A percentile compares a stretch with the other conserved stretches of the same genome.
These are phyloP conservation scores for Argopecten irradians DNA, from an alignment of 1,140 invertebrate species.

Conservation along the genomic window DNA sequence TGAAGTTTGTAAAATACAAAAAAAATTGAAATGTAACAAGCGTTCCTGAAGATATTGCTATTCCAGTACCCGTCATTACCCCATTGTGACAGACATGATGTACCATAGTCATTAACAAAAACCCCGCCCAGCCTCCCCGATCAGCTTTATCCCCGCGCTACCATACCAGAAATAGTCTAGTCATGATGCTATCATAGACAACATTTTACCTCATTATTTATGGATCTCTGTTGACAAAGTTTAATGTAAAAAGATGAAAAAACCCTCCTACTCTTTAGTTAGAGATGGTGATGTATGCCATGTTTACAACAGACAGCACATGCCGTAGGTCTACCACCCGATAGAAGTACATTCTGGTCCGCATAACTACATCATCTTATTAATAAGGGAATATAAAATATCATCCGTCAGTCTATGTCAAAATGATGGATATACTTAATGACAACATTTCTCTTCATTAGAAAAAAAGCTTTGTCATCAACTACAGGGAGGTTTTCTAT, in stretches of 20 bases:
- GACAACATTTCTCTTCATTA: neutral
- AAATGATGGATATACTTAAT: neutral
- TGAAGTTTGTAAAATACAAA: no score
- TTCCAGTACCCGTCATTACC: no score
- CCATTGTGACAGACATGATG: neutral
- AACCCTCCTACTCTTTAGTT: neutral
- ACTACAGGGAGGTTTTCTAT: neutral
- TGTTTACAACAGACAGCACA: neutral
- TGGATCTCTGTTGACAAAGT: constrained; percentile 1
- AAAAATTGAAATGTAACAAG: no score
- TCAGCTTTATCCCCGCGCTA: neutral
- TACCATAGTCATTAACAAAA: neutral
- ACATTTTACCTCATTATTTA: neutral
- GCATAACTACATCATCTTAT: neutral
- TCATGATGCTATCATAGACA: neutral
- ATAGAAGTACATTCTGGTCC: neutral
- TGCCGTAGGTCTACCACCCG: neutral
- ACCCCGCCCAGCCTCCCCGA: neutral
- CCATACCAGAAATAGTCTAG: neutral
- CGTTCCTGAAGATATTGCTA: no score
- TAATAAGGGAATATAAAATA: neutral
- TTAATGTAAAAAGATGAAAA: neutral
- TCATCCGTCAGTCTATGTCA: neutral
- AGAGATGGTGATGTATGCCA: neutral
- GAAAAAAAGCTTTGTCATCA: neutral